A percentile compares a stretch with the other conserved stretches of the same genome.
These are phyloP conservation scores for Isurus oxyrinchus DNA, from an alignment of 2,113 vertebrate genomes.

Conservation along the genomic window DNA sequence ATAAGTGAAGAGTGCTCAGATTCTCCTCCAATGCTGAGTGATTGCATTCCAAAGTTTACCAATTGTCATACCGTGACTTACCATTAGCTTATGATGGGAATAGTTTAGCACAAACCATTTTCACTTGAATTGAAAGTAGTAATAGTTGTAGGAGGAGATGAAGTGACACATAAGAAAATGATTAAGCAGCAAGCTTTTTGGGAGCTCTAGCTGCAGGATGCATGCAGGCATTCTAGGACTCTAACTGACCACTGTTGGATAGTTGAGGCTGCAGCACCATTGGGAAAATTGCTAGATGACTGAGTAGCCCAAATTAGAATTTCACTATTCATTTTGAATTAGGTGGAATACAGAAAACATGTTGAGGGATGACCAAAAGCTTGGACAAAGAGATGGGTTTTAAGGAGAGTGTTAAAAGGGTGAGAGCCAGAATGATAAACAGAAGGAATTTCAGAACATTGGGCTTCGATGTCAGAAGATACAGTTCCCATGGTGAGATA, in stretches of 20 bases:
- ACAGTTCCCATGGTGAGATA: background rate
- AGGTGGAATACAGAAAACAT: background rate
- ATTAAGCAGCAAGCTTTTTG: no score
- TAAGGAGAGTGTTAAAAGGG: background rate
- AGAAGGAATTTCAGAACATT: background rate
- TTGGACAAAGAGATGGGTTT: background rate
- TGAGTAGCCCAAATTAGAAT: background rate
- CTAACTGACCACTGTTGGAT: background rate
- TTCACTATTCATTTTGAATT: background rate
- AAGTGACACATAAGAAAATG: no score
- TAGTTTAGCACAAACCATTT: background rate
- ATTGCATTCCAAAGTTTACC: background rate
- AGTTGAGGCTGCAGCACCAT: background rate
- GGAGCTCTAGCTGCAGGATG: background rate
- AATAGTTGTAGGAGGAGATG: no score
- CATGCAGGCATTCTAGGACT: background rate
- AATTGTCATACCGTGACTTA: background rate
- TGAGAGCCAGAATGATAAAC: background rate
- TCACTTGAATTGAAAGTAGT: no score
- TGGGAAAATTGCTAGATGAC: background rate
- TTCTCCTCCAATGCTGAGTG: background rate
- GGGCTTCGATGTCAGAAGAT: background rate
- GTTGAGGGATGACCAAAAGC: background rate
- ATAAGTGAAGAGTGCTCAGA: background rate
- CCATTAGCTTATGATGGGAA: background rate